These are phyloP conservation scores for Xenops minutus DNA, from an alignment of 2,797 vertebrate species.

Conservation along the genomic window DNA sequence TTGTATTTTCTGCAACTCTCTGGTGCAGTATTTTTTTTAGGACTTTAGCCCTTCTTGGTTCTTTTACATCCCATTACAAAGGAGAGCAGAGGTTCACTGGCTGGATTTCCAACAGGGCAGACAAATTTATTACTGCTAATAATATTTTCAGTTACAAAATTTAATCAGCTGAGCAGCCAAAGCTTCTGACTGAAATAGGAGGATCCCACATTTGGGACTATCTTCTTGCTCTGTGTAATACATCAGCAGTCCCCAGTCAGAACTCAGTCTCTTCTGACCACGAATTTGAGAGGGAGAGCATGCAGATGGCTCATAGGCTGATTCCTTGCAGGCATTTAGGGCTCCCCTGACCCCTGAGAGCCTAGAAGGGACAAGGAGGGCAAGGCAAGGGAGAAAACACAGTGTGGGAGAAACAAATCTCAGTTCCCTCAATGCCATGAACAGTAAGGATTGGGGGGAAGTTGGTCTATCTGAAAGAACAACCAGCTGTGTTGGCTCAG, in stretches of 20 bases:
- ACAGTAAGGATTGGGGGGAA: not conserved
- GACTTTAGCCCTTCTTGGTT: not conserved
- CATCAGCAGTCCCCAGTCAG: not conserved
- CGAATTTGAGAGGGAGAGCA: rapidly evolving
- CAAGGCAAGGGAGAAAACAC: not conserved
- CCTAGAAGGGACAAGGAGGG: not conserved
- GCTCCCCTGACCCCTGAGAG: not conserved
- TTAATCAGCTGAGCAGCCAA: slow-evolving; percentile 26
- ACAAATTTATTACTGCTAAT: slow-evolving; percentile 46
- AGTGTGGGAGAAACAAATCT: not conserved
- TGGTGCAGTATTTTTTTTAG: not conserved
- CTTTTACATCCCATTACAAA: not conserved
- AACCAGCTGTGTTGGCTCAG: not conserved
- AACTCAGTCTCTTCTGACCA: not conserved
- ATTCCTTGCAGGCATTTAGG: not conserved
- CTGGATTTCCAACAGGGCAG: not conserved
- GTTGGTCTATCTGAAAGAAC: not conserved
- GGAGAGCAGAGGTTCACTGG: slow-evolving; percentile 24
- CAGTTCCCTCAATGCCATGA: not conserved
- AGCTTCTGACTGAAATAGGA: slow-evolving; percentile 21
- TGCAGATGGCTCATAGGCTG: not conserved
- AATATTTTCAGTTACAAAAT: slow-evolving; percentile 59
- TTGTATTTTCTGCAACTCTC: not conserved
- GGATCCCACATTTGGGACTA: slow-evolving; percentile 24
- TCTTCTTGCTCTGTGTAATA: slow-evolving; percentile 29